Evolutionary conservation across 2,113 vertebrate species (phyloP).

Genomic region (Muntiacus reevesi): DNA sequence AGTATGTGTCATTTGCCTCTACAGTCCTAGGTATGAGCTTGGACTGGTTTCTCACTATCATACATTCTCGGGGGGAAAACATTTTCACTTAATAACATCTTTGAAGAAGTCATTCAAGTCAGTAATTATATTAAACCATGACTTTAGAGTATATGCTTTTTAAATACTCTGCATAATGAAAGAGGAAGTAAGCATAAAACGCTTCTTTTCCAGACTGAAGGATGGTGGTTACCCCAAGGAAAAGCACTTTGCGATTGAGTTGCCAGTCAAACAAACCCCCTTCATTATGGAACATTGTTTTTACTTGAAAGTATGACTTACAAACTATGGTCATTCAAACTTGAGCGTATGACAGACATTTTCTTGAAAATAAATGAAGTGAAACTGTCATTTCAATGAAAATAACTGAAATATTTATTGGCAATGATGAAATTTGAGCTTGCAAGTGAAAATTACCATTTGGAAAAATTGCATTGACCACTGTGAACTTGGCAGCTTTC

Average conservation of each 20-base stretch:
- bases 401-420: background rate
- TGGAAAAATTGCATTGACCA: background rate
- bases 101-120: background rate
- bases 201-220: background rate
- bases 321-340: background rate
- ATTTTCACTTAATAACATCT: background rate
- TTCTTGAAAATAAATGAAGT: background rate
- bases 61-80: background rate
- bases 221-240: background rate
- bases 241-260: background rate
- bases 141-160: background rate
- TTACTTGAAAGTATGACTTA: background rate
- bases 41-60: background rate
- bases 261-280: background rate
- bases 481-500: background rate
- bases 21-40: background rate
- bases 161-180: background rate
- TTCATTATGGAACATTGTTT: background rate
- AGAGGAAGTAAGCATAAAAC: background rate
- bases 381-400: background rate
- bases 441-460: background rate
- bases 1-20: background rate
- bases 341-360: background rate
- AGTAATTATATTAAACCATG: background rate
- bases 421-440: background rate